A percentile compares a stretch with the other conserved stretches of the same genome.
These are phyloP conservation scores for Nemapogon koenigi DNA, from an alignment of 2,888 invertebrate genomes.

Conservation along the genomic window DNA sequence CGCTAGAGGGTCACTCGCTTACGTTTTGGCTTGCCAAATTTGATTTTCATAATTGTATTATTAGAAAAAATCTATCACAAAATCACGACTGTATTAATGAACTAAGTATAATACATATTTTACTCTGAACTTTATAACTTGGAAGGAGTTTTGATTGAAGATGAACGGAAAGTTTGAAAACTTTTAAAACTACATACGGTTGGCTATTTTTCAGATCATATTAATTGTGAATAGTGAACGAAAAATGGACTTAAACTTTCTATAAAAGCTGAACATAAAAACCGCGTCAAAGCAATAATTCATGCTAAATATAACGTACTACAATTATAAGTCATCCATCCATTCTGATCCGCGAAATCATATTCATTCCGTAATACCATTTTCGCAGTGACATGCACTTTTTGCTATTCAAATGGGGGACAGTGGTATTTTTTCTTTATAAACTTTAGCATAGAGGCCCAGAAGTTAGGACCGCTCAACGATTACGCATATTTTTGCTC, in stretches of 20 bases:
- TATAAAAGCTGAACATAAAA: conserved; percentile 25
- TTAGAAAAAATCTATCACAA: too few relatives aligned
- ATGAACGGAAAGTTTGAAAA: too few relatives aligned
- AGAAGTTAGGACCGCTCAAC: conserved; percentile 26
- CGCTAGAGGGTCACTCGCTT: conserved; percentile 44
- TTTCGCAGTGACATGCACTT: conserved; percentile 61
- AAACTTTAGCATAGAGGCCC: conserved; percentile 28
- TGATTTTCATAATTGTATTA: conserved; percentile 51
- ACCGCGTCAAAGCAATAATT: conserved; percentile 59
- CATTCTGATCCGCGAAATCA: conserved; percentile 56
- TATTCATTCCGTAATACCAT: conserved; percentile 61
- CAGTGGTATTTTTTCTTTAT: conserved; percentile 53
- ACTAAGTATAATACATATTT: too few relatives aligned
- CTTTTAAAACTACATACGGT: too few relatives aligned
- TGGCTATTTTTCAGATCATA: too few relatives aligned
- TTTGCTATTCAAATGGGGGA: conserved; percentile 63
- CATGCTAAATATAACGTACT: conserved; percentile 57
- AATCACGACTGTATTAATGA: too few relatives aligned
- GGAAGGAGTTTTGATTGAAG: too few relatives aligned
- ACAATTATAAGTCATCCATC: conserved; percentile 62
- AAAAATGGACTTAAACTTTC: too few relatives aligned
- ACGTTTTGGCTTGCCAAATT: conserved; percentile 45
- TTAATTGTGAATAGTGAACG: too few relatives aligned
- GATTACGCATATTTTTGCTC: conserved; percentile 62
- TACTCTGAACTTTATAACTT: too few relatives aligned